These are phyloP conservation scores for Bovichtus diacanthus DNA, from an alignment of 2,797 vertebrate genomes.

Conservation along the genomic window DNA sequence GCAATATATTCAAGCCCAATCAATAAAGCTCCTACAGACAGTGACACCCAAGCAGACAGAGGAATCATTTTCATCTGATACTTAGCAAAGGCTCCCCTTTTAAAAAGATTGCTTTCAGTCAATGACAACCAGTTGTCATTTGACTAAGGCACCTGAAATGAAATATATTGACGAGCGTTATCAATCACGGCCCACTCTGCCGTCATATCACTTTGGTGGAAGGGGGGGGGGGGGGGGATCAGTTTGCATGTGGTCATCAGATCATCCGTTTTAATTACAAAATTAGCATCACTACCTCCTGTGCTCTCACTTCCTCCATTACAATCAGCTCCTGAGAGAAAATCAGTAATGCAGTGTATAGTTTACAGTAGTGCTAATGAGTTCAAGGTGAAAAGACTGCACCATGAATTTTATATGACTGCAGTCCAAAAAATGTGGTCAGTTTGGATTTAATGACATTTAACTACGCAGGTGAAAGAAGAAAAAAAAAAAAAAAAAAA, in stretches of 20 bases:
- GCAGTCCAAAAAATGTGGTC: background rate
- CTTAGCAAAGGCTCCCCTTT: constrained; percentile 93
- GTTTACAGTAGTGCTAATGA: constrained; percentile 58
- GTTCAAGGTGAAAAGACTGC: constrained; percentile 48
- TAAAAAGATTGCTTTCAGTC: constrained; percentile 97
- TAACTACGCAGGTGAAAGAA: background rate
- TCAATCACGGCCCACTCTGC: constrained; percentile 85
- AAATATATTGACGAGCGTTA: constrained; percentile 90
- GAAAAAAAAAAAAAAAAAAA: background rate
- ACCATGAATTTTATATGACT: constrained; percentile 12
- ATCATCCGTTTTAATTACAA: constrained; percentile 86
- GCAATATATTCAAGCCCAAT: constrained; percentile 94
- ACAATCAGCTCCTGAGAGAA: constrained; percentile 75
- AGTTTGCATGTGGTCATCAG: constrained; percentile 81
- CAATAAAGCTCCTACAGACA: constrained; percentile 91
- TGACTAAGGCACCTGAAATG: constrained; percentile 89
- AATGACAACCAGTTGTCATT: constrained; percentile 93
- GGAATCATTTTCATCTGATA: constrained; percentile 94
- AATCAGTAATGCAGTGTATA: constrained; percentile 58
- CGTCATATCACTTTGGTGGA: constrained; percentile 74
- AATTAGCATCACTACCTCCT: constrained; percentile 81
- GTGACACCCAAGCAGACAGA: constrained; percentile 92
- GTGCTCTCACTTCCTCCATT: constrained; percentile 52
- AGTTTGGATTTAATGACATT: constrained; percentile 17
- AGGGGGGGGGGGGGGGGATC: constrained; percentile 45